phyloP scores from a whole-genome alignment of 2,113 vertebrate species.

The Panurus biarmicus region DNA sequence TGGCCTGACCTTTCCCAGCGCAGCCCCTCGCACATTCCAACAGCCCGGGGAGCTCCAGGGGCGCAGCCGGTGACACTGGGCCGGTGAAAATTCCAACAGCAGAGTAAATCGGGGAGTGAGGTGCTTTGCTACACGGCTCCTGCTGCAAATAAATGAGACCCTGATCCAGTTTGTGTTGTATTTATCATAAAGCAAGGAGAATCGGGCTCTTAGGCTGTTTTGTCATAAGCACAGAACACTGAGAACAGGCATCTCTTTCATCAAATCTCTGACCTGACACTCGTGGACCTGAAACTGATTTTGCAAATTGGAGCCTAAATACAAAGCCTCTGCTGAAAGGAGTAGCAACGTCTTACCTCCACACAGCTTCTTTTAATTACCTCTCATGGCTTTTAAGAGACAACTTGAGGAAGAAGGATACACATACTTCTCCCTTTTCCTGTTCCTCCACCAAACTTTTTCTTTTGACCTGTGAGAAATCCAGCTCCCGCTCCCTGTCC shows the following conservation, averaged over 20 bases:
- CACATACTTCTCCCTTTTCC: neutral
- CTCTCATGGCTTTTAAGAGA: neutral
- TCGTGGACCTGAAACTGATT: neutral
- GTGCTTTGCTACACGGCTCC: neutral
- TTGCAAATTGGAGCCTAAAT: neutral
- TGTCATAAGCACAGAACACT: neutral
- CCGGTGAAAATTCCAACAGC: neutral
- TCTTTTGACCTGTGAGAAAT: neutral
- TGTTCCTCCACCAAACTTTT: neutral
- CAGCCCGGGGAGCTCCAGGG: neutral
- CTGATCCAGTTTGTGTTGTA: neutral
- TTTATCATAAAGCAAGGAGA: neutral
- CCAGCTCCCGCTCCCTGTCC: neutral
- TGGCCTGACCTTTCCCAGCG: constrained; percentile 47
- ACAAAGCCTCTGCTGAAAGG: neutral
- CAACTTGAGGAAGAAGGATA: neutral
- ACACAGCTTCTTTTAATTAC: neutral
- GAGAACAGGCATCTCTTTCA: neutral
- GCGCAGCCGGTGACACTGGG: neutral
- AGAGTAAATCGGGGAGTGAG: neutral
- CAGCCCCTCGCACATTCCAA: constrained; percentile 15
- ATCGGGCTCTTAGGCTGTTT: neutral
- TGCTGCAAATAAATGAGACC: neutral
- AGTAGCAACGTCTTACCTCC: neutral
- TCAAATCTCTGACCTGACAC: neutral